Base-by-base conservation (phyloP, 2,888 invertebrate species). In the Ferrisia virgata region DNA sequence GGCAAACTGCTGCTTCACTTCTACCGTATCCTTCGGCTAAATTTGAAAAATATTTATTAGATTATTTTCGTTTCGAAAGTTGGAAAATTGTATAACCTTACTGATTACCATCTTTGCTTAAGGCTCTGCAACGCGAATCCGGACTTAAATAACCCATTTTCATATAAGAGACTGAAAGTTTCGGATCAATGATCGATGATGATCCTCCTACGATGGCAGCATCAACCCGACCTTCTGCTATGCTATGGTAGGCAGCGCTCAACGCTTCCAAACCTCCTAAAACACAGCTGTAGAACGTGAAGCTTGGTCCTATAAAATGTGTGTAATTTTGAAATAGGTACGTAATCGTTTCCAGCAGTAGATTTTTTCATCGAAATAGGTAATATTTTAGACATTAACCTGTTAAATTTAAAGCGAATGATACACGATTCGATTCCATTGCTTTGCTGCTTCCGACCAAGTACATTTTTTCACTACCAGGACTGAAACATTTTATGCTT, bases 241-340 rank as follows among this genome's bases (percentile, higher is more conserved):
- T 89, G n/a, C 89, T 87, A 1, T 86, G 85, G 39, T 88, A 87
- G 0, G 90, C 91, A 84, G 91, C 89, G 86, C 92, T 90, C 15
- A 93, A 86, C 18, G 91, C 91, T 85, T 93, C 89, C 81, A 92
- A 92, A 47, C 92, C 92, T 0, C 92, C 91, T 89, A 93, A 93
- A 31, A 92, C 92, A 3, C 39, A 69, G 47, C 92, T 91, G 87
- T 93, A 93, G 84, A 92, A 90, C 0, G 92, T 90, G 87, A 91
- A 92, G 87, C 90, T 90, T 39, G 89, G 89, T 87, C 91, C 92
- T 90, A 85, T 11, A 39, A 47, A 83, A 72, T n/a, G 22, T 25
- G 40, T 40, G 22, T 18, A 25, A 78, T 36, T 31, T 18, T 0
- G n/a, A 47, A 80, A 6, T 15, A n/a, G 0, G 28, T 1, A 11